phyloP scores from a whole-genome alignment of 2,113 vertebrate genomes.

The Pogona vitticeps region DNA sequence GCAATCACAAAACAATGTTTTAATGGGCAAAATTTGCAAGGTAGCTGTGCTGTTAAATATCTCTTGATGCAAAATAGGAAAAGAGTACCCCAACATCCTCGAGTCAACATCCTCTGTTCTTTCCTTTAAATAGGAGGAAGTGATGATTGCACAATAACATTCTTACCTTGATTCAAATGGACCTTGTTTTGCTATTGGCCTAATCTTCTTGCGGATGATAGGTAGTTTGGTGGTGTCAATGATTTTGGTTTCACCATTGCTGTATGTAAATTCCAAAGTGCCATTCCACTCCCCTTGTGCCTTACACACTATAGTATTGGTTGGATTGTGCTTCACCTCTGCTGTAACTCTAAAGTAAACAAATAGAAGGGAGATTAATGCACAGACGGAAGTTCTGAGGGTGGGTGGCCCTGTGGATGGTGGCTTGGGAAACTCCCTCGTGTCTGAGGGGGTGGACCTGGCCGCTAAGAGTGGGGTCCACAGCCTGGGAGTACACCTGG shows the following conservation, averaged over 20 bases:
- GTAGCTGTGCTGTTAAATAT: not conserved
- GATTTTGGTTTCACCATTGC: slow-evolving; percentile 91
- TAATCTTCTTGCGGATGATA: slow-evolving; percentile 86
- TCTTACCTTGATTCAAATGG: slow-evolving; percentile 89
- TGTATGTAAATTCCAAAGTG: slow-evolving; percentile 92
- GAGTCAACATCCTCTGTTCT: not conserved
- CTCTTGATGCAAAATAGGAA: not conserved
- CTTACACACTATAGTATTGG: slow-evolving; percentile 90
- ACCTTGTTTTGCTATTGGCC: slow-evolving; percentile 85
- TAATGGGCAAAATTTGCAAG: too few species aligned
- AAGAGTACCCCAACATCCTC: not conserved
- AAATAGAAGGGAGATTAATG: not conserved
- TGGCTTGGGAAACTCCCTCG: too few species aligned
- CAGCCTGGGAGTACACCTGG: too few species aligned
- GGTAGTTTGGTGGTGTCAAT: slow-evolving; percentile 88
- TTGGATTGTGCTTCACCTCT: slow-evolving; percentile 92
- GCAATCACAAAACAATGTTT: too few species aligned
- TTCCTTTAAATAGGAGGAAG: not conserved
- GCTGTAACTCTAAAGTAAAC: slow-evolving; percentile 85
- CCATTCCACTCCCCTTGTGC: slow-evolving; percentile 97
- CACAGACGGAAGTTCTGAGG: too few species aligned
- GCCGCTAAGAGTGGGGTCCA: too few species aligned
- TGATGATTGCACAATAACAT: not conserved
- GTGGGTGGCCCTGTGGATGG: too few species aligned
- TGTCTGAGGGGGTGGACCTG: too few species aligned